Conservation (phyloP, 2,113 vertebrate genomes). For the Sminthopsis crassicaudata region DNA sequence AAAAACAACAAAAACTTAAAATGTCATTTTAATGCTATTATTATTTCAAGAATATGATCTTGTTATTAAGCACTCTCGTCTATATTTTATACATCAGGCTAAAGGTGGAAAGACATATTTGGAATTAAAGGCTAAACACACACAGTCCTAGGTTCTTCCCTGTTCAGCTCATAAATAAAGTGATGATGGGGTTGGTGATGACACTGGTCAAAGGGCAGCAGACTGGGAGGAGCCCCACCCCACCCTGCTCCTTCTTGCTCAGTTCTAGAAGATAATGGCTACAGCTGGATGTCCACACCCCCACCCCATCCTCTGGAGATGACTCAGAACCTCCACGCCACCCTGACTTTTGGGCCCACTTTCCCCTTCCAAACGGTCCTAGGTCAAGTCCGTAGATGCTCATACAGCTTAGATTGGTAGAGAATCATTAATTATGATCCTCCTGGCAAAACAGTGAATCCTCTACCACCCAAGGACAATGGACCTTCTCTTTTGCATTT, state of each 20-base stretch:
- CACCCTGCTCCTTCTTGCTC: neutral
- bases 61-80: neutral
- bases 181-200: neutral
- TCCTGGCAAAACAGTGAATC: neutral
- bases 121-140: neutral
- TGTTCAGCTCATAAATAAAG: neutral
- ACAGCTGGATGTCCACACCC: neutral
- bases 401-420: neutral
- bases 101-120: neutral
- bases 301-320: neutral
- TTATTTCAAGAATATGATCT: neutral
- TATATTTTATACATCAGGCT: neutral
- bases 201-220: no score
- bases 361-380: neutral
- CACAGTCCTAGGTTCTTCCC: neutral
- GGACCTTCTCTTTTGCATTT: neutral
- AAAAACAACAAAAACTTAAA: neutral
- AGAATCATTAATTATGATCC: neutral
- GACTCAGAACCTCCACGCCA: neutral
- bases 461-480: neutral
- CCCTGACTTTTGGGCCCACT: neutral
- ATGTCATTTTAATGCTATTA: neutral
- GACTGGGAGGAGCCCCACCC: neutral
- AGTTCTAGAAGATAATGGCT: neutral
- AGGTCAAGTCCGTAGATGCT: neutral